Conservation (phyloP, 2,113 vertebrate genomes). For the Gobius niger region DNA sequence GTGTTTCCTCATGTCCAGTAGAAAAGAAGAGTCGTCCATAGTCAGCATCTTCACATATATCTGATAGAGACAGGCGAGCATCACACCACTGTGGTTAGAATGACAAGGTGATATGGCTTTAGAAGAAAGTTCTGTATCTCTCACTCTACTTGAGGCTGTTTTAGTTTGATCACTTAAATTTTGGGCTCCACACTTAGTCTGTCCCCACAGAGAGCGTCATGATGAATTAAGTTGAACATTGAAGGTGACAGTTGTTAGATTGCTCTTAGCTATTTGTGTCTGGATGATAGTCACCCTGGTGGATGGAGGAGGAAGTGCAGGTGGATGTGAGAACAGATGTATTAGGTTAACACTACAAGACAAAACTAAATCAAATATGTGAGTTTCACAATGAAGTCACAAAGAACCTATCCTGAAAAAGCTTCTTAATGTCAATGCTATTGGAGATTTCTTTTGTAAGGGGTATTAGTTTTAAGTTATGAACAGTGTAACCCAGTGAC, state of each 20-base stretch:
- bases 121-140: slow-evolving; percentile 9
- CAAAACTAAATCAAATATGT: not conserved
- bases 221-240: slow-evolving; percentile 66
- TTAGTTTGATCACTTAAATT: slow-evolving; percentile 10
- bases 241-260: slow-evolving; percentile 60
- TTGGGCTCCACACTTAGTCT: slow-evolving; percentile 18
- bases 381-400: not conserved
- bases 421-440: too few relatives aligned
- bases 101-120: slow-evolving; percentile 22
- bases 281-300: slow-evolving; percentile 33
- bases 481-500: too few relatives aligned
- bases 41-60: slow-evolving; percentile 34
- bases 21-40: slow-evolving; percentile 36
- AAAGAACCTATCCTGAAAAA: too few relatives aligned
- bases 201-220: slow-evolving; percentile 48
- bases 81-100: slow-evolving; percentile 40
- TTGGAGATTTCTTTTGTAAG: too few relatives aligned
- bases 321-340: not conserved
- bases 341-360: not conserved
- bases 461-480: too few relatives aligned
- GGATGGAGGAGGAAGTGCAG: slow-evolving; percentile 39
- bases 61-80: slow-evolving; percentile 9
- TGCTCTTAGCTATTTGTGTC: slow-evolving; percentile 42
- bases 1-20: slow-evolving; percentile 50
- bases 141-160: not conserved